Evolutionary conservation across 2,797 vertebrate genomes (phyloP).

Genomic region (Lemur catta): DNA sequence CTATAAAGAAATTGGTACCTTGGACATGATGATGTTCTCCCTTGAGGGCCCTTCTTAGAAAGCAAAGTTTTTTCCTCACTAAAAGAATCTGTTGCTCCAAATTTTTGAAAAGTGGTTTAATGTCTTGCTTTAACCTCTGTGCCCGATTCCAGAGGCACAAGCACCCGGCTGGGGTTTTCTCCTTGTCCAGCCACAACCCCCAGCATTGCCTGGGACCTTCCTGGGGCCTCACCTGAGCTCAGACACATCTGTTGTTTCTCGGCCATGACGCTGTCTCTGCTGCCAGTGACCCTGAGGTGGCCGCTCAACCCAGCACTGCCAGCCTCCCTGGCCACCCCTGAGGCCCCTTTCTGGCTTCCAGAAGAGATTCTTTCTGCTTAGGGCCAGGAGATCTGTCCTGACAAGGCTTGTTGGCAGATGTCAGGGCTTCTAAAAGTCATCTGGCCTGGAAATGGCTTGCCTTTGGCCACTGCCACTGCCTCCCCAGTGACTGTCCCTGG

Average conservation of each 20-base stretch:
- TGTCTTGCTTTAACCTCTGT: not conserved
- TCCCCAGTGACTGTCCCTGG: too few species aligned
- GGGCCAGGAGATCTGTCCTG: not conserved
- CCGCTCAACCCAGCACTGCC: not conserved
- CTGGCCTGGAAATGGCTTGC: not conserved
- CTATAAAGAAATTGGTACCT: constrained; percentile 49
- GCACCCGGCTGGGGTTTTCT: not conserved
- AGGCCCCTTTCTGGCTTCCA: not conserved
- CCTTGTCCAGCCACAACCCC: not conserved
- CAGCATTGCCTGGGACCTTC: not conserved
- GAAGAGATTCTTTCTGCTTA: not conserved
- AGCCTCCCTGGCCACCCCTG: not conserved
- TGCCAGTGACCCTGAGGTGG: not conserved
- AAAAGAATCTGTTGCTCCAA: constrained; percentile 10
- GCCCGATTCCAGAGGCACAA: not conserved
- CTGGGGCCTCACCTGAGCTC: not conserved
- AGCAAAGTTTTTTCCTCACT: constrained; percentile 25
- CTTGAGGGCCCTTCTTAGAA: constrained; percentile 40
- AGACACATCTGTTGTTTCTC: not conserved
- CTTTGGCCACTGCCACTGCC: not conserved
- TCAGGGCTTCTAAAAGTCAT: constrained; percentile 7
- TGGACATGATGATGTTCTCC: constrained; percentile 40
- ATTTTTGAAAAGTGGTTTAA: constrained; percentile 27
- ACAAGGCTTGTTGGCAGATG: not conserved
- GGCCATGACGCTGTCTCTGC: not conserved